These are phyloP conservation scores for Drosophila sproati DNA, from an alignment of 1,140 invertebrate species.

Conservation along the genomic window DNA sequence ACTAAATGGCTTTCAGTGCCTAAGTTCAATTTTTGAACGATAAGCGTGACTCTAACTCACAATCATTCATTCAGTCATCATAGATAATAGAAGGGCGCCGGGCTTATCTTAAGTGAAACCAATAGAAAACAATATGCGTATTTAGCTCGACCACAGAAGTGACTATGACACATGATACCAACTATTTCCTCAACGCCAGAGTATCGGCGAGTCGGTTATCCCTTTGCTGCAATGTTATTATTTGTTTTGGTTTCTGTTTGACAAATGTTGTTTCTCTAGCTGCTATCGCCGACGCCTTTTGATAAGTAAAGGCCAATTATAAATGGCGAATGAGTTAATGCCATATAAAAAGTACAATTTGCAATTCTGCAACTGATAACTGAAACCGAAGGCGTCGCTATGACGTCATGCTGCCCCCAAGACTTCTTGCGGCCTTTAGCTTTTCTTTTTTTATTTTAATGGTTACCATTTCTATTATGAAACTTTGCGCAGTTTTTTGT, in stretches of 20 bases:
- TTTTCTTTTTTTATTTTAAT: neutral
- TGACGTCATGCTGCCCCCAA: constrained; percentile 23
- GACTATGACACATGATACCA: neutral
- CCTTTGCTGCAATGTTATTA: neutral
- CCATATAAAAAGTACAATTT: constrained; percentile 29
- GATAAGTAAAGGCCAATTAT: constrained; percentile 32
- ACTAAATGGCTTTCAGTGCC: too few species aligned
- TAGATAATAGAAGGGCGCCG: too few species aligned
- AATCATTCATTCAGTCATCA: too few species aligned
- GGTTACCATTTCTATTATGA: constrained; percentile 8
- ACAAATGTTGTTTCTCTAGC: constrained; percentile 9
- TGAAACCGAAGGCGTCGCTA: neutral
- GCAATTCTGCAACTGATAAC: constrained; percentile 10
- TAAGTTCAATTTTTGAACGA: neutral
- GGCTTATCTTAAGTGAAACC: too few species aligned
- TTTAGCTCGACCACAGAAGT: too few species aligned
- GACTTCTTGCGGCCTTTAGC: neutral
- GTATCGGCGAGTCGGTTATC: neutral
- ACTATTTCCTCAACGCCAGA: neutral
- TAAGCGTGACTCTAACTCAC: neutral
- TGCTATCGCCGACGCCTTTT: constrained; percentile 22
- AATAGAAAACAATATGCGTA: too few species aligned
- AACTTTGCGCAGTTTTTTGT: constrained; percentile 6
- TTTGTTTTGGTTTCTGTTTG: constrained; percentile 6
- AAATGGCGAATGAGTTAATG: constrained; percentile 31